Base-by-base conservation (phyloP, 2,797 vertebrate species). In the Mus minutoides region DNA sequence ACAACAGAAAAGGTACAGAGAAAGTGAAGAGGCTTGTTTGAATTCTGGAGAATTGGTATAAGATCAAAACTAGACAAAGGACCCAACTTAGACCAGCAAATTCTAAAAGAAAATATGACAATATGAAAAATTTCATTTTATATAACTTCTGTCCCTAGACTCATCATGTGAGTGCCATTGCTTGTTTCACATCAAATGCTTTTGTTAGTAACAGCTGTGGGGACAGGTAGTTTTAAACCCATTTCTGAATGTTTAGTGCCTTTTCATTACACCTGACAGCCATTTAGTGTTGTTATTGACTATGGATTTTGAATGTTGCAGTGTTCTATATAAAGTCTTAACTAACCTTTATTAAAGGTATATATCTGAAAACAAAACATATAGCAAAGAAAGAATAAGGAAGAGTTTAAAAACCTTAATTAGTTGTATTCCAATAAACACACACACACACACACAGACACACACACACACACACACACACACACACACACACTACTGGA, bases 291-390 rank as follows among this genome's bases (percentile, higher is more conserved):
- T 88, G n/a, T 89, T 46, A 24, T 64, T 88, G 58, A 76, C 88
- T 92, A 76, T 83, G 26, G 86, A 34, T 56, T 64, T 56, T 37
- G 12, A 40, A 88, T 78, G 58, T 56, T 87, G 0, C 64, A 77
- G 89, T 64, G 92, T 93, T 92, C 49, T 90, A 77, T 67, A 17
- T 75, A 21, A 84, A 90, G 60, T 88, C 31, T 80, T 96, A 88
- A 84, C 92, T 96, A 56, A 37, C 79, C 67, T 90, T 78, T 46
- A 75, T 9, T 93, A 75, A 12, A 21, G 8, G 1, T 67, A 88
- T 85, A 46, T 29, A 52, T 67, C 14, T 75, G 49, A 62, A 95
- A 97, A 75, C 12, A 77, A 10, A 37, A 60, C 8, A 58, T 43
- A 92, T 88, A 60, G 11, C 46, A 43, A 31, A 24, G 24, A 83